Base-by-base conservation (phyloP, 2,797 vertebrate genomes). In the Enteromius treurensis region DNA sequence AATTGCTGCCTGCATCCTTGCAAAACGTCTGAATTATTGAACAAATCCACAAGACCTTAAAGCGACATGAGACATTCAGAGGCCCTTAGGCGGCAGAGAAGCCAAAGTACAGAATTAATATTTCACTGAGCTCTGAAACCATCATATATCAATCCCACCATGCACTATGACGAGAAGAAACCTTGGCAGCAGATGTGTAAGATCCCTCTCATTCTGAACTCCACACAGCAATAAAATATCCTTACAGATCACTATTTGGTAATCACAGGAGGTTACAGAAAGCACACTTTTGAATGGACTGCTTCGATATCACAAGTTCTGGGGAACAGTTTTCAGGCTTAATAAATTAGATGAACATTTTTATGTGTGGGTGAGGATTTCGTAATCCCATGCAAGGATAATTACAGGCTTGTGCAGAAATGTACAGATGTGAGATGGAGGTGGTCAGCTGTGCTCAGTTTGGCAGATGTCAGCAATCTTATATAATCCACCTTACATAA, bases 11-110 rank as follows among this genome's bases (percentile, higher is more conserved):
- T 64, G 81, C 62, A 42, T 71, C 26, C 47, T 70, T 76, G 55
- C 60, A 79, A 81, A 78, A 84, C 19, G 32, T 62, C 73, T 87
- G 81, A 87, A 87, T 84, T 74, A 85, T 87, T 87, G 68, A 87
- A 83, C n/a, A 83, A 85, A 81, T 73, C 51, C 84, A 86, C 62
- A 87, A 84, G 67, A 81, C 45, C 81, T 81, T 83, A 80, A 83
- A 75, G 58, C 32, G 42, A 73, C 77, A 77, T 9, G 49, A 87
- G 84, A 58, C 73, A 34, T 80, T 77, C 67, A 58, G 58, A 78
- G 67, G 19, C 70, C 76, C 71, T 23, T 19, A 45, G 58, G 60
- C 73, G 69, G 34, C 42, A 42, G 34, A 81, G 40, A 70, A 77
- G 83, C 67, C 32, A 9, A 77, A 77, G 78, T 58, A 74, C 67